Evolutionary conservation across 1,140 invertebrate species (phyloP).

Genomic region (Drosophila tani): DNA sequence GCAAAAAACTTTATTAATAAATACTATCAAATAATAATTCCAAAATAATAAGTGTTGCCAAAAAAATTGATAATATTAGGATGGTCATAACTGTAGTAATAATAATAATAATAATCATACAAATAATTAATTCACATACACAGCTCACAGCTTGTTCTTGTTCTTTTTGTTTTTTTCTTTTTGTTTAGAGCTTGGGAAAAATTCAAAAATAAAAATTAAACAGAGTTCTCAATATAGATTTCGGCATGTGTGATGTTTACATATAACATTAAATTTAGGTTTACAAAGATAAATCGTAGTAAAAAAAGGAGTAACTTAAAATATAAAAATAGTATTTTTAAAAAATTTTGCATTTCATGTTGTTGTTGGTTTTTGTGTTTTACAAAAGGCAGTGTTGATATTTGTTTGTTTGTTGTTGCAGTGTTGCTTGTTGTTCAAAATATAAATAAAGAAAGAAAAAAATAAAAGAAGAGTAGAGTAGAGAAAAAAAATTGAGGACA

Average conservation of each 20-base stretch:
- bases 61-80: slow-evolving; percentile 53
- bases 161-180: slow-evolving; percentile 27
- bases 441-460: slow-evolving; percentile 35
- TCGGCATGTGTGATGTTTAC: slow-evolving; percentile 57
- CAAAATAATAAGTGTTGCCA: slow-evolving; percentile 47
- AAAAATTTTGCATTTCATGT: slow-evolving; percentile 32
- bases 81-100: slow-evolving; percentile 59
- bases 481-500: slow-evolving; percentile 12
- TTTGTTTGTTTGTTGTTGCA: slow-evolving; percentile 60
- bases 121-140: slow-evolving; percentile 72
- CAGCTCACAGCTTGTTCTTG: slow-evolving; percentile 74
- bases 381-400: slow-evolving; percentile 77
- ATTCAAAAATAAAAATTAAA: slow-evolving; percentile 17
- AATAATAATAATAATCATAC: slow-evolving; percentile 45
- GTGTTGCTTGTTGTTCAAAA: slow-evolving; percentile 43
- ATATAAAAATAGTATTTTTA: slow-evolving; percentile 6
- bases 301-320: slow-evolving; percentile 48
- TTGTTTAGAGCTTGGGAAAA: slow-evolving; percentile 28
- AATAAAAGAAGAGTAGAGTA: slow-evolving; percentile 9
- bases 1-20: slow-evolving; percentile 82
- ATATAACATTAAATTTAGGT: slow-evolving; percentile 26
- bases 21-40: slow-evolving; percentile 72
- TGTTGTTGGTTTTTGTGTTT: slow-evolving; percentile 53
- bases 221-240: slow-evolving; percentile 25
- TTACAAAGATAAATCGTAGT: slow-evolving; percentile 9